Evolutionary conservation across 2,797 vertebrate genomes (phyloP), one percentile per base, ranked within the genome.

Genomic region (Paguma larvata): DNA sequence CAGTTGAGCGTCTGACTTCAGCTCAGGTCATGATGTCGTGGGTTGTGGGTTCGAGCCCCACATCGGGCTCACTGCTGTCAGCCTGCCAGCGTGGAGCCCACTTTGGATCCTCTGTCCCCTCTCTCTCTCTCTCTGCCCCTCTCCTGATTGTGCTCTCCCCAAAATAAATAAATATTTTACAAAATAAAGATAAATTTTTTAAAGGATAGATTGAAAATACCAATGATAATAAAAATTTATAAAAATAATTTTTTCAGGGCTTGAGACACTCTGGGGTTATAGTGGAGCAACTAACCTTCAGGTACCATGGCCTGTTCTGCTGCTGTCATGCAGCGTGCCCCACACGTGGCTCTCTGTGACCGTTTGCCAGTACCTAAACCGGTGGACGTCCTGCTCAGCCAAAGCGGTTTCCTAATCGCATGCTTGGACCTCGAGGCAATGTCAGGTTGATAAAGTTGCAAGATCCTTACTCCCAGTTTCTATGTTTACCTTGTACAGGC

Each of bases 271-370:
- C n/a, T 72, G 5, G 18, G 13, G 10, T 72, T 72, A 46, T 25
- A 79, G 62, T 84, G 53, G 16, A 80, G 56, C 41, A 79, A 63
- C 34, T 48, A 32, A 72, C 7, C 38, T 93, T 65, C 25, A 79
- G 30, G 21, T 32, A 11, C 70, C 63, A 18, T 2, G 27, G 14
- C 67, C 67, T 59, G 7, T 18, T 70, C 16, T 1, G 65, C n/a
- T 56, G 38, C 44, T 23, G 8, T 44, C 44, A 63, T 73, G 38
- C 23, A 65, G 11, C 38, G 19, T 7, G 5, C n/a, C 65, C 67
- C 32, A 23, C 14, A 1, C 9, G 27, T 1, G 3, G 30, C 27
- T 32, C 5, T 41, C 67, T 11, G 0, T 4, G 56, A n/a, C 32
- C 14, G 8, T 27, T 25, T 41, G 19, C 12, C 48, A 75, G 6